Conservation (phyloP, 2,888 invertebrate species). For the Aspidiotus destructor region DNA sequence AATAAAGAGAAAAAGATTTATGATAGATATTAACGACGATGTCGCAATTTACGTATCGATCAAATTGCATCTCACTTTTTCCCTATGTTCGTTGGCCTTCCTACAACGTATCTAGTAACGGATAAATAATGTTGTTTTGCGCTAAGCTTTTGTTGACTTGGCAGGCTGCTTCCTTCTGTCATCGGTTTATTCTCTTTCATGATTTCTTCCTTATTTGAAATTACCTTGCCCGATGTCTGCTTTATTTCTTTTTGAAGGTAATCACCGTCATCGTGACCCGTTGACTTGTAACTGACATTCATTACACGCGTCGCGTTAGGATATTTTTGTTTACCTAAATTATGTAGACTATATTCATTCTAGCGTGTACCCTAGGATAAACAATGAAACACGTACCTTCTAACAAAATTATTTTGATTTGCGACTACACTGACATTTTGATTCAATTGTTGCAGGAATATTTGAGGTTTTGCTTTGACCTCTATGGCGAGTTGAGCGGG, state of each 20-base stretch:
- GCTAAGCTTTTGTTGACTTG: constrained; percentile 41
- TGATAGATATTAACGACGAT: no score
- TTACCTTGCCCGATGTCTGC: constrained; percentile 2
- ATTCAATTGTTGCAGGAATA: constrained; percentile 20
- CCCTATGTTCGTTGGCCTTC: constrained; percentile 45
- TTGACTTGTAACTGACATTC: constrained; percentile 14
- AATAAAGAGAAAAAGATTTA: background rate
- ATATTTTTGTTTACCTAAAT: no score
- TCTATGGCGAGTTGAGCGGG: constrained; percentile 3
- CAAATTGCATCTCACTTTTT: constrained; percentile 12
- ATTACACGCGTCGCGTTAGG: no score
- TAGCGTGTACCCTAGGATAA: no score
- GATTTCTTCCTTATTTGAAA: constrained; percentile 7
- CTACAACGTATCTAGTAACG: constrained; percentile 69
- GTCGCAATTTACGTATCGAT: background rate
- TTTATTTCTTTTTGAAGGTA: constrained; percentile 15
- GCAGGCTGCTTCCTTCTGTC: constrained; percentile 38
- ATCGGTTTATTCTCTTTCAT: constrained; percentile 31
- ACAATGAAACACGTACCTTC: constrained; percentile 5
- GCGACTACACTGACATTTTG: constrained; percentile 18
- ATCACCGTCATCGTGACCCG: constrained; percentile 7
- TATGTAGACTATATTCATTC: no score
- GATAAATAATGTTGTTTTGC: constrained; percentile 69
- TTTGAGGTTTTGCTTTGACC: constrained; percentile 12
- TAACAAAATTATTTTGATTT: constrained; percentile 19